Conservation (phyloP, 2,888 invertebrate species). For the Hedychridium roseum region DNA sequence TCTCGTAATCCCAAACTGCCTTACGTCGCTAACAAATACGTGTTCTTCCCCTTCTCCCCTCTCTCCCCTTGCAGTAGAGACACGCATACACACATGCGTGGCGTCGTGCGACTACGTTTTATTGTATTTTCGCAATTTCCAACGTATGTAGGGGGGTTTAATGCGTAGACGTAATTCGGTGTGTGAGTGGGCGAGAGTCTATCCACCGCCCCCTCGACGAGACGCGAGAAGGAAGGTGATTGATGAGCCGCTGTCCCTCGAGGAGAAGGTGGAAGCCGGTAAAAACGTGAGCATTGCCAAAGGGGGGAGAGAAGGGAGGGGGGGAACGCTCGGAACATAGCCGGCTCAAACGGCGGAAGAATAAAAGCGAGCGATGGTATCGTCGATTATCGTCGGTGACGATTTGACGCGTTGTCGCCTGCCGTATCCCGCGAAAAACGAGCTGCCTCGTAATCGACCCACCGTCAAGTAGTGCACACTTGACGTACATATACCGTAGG, state of each 20-base stretch:
- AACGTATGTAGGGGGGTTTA: too few relatives aligned
- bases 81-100: too few relatives aligned
- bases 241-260: constrained; percentile 27
- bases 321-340: background rate
- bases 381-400: constrained; percentile 37
- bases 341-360: too few relatives aligned
- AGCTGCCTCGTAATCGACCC: constrained; percentile 26
- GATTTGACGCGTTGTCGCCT: constrained; percentile 25
- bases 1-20: too few relatives aligned
- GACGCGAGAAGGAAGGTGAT: constrained; percentile 37
- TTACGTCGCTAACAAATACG: too few relatives aligned
- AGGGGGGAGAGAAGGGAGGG: background rate
- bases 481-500: background rate
- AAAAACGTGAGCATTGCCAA: constrained; percentile 10
- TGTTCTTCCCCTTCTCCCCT: too few relatives aligned
- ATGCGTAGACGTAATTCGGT: too few relatives aligned
- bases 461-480: background rate
- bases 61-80: too few relatives aligned
- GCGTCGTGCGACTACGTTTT: constrained; percentile 12
- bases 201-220: too few relatives aligned
- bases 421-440: constrained; percentile 26
- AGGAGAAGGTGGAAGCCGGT: constrained; percentile 9
- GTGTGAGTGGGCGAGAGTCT: too few relatives aligned
- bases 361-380: constrained; percentile 27
- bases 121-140: constrained; percentile 37